phyloP scores from a whole-genome alignment of 37 sponge, comb jelly and placozoan genomes.

The Mnemiopsis leidyi region DNA sequence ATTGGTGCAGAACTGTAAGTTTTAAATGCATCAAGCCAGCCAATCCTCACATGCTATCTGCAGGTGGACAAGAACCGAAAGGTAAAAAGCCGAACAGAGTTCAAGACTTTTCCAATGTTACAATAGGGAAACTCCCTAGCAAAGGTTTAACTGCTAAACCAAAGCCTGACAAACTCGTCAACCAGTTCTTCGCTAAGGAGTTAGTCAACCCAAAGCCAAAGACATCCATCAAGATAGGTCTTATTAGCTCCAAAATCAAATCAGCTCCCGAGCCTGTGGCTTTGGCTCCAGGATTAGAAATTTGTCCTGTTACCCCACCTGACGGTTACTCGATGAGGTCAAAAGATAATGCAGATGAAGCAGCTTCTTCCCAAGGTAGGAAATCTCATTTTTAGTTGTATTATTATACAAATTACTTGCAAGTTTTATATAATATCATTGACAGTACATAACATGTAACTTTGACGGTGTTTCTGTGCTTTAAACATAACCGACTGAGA shows the following conservation, averaged over 20 bases:
- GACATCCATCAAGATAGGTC: constrained; percentile 49
- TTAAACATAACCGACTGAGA: background rate
- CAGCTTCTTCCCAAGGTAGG: background rate
- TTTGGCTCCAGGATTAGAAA: constrained; percentile 23
- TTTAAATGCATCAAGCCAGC: too few relatives aligned
- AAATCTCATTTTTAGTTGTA: too few relatives aligned
- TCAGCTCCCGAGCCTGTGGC: constrained; percentile 2
- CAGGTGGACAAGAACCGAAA: constrained; percentile 8
- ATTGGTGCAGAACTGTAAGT: too few relatives aligned
- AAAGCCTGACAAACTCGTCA: constrained; percentile 50
- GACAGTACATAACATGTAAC: too few relatives aligned
- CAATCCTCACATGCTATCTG: too few relatives aligned
- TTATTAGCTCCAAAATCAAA: constrained; percentile 15
- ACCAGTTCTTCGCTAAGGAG: constrained; percentile 56
- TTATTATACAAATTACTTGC: too few relatives aligned
- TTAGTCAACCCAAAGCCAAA: constrained; percentile 53
- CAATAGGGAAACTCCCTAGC: constrained; percentile 17
- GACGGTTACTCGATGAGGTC: background rate
- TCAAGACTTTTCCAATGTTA: constrained; percentile 19
- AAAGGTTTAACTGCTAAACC: constrained; percentile 10
- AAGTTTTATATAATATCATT: too few relatives aligned
- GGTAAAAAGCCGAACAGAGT: background rate
- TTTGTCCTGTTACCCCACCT: constrained; percentile 56
- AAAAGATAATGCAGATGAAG: background rate
- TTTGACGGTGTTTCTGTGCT: too few relatives aligned